Base-by-base conservation (phyloP, 2,113 vertebrate genomes). In the Pseudopipra pipra region DNA sequence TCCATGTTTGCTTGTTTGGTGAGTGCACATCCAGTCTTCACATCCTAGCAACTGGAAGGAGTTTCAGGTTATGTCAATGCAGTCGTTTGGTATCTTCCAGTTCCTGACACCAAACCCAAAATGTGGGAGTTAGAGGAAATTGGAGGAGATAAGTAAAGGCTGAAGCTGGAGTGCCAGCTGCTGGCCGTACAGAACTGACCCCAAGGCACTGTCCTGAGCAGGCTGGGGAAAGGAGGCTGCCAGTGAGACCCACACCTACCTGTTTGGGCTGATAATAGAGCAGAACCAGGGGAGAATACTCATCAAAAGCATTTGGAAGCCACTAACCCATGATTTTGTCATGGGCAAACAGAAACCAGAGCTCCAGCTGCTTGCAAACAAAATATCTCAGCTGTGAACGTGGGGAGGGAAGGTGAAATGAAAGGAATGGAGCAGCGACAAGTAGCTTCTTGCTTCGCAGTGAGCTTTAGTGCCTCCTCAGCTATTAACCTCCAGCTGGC, bases 331-430 rank as follows among this genome's bases (percentile, higher is more conserved):
- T n/a, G 19, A 21, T 16, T 52, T 85, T 46, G 10, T 30, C 33
- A 7, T 12, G n/a, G 12, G 1, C 39, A 27, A 80, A 21, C 8
- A 68, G 39, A 76, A 72, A 54, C 4, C 11, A 72, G 52, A 21
- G 8, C 3, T 80, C 16, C 11, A 44, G 35, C 54, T 28, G 19
- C 9, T 49, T 2, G 2, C 9, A 67, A 62, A 80, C 15, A 75
- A 71, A 71, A 22, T 3, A 4, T 3, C 35, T 84, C 56, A 31
- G 13, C 31, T 58, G 12, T 24, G 14, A 81, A 44, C 0, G 0
- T 21, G 30, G 37, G 24, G 22, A 59, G 14, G 24, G 43, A 71
- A 76, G 39, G 16, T 37, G 39, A 73, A 68, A 84, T 19, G 19
- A 18, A 44, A 47, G 8, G 13, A 85, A 77, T 41, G 39, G 58